phyloP scores from a whole-genome alignment of 2,113 vertebrate genomes.

The Camelus bactrianus region DNA sequence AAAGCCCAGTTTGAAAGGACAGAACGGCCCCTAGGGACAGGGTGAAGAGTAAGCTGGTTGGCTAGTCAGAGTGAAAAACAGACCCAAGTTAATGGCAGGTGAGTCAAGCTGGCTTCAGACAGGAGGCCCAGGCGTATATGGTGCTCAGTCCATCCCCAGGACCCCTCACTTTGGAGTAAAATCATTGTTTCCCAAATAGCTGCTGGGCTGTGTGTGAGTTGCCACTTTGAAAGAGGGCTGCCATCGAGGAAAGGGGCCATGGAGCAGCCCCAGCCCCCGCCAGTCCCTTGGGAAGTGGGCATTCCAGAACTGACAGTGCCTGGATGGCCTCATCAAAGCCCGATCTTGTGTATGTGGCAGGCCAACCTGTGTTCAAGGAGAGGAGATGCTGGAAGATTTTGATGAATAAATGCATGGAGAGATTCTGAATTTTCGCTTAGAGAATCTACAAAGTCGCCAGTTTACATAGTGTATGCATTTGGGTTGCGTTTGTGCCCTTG shows the following conservation, averaged over 20 bases:
- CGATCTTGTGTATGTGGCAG: neutral
- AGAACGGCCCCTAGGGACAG: neutral
- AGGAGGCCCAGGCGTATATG: accelerated
- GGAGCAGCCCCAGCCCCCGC: neutral
- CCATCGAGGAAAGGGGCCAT: neutral
- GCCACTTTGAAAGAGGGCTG: neutral
- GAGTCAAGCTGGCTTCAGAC: neutral
- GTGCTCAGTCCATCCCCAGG: neutral
- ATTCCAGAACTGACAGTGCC: neutral
- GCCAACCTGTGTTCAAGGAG: neutral
- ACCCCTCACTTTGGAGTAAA: neutral
- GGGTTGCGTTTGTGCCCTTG: neutral
- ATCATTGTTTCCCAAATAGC: neutral
- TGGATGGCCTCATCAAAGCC: neutral
- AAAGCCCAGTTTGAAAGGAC: neutral
- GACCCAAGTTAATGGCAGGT: neutral
- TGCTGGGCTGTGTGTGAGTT: neutral
- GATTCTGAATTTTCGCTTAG: neutral
- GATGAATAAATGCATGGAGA: neutral
- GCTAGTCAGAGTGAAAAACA: neutral
- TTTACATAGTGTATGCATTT: accelerated
- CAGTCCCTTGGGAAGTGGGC: neutral
- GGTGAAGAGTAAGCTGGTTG: neutral
- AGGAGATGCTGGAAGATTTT: neutral
- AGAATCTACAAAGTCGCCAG: accelerated